Evolutionary conservation across 2,888 invertebrate species (phyloP), one percentile per base, ranked within the genome.

Genomic region (Parnassius mnemosyne): DNA sequence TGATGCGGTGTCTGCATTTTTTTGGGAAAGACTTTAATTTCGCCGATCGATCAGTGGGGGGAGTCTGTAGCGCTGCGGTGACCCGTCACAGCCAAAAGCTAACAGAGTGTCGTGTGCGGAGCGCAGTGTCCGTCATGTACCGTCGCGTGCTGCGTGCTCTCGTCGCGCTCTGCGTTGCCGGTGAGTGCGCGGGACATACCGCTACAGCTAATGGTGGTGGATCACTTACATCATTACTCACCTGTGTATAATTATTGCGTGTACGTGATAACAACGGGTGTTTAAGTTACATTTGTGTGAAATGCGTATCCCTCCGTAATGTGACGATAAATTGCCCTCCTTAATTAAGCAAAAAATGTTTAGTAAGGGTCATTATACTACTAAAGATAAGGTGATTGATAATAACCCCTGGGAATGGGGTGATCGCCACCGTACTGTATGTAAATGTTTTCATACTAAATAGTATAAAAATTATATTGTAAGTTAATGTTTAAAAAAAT

Each of bases 91-190:
- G 1, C 7, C 13, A n/a, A 9, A 49, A 13, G 7, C 49, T 13
- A 10, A 9, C 7, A 49, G 34, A 34, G 10, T 13, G 49, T 43
- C 12, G 56, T 25, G 56, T 46, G 34, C 46, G 12, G 34, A 10
- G 47, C 25, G 9, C 41, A 57, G 56, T 57, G 3, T 13, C 34
- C 41, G 25, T 3, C 46, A 57, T 57, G 56, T 41, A 9, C 3
- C 25, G 46, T 10, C 49, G 56, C 49, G 47, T 10, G 56, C 49
- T 41, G 47, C 9, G 49, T 42, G 9, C 2, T 34, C 12, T 53
- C 53, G 51, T 41, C 49, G 56, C 34, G 49, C 56, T 57, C 13
- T 57, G 62, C 57, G 51, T 62, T 49, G 46, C 47, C 57, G 62
- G 57, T 62, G 57, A 57, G 57, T 56, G 34, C 3, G 42, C 20